A percentile compares a stretch with the other conserved stretches of the same genome.
Conservation (phyloP, 2,797 vertebrate genomes). For the Hozukius guyotensis region DNA sequence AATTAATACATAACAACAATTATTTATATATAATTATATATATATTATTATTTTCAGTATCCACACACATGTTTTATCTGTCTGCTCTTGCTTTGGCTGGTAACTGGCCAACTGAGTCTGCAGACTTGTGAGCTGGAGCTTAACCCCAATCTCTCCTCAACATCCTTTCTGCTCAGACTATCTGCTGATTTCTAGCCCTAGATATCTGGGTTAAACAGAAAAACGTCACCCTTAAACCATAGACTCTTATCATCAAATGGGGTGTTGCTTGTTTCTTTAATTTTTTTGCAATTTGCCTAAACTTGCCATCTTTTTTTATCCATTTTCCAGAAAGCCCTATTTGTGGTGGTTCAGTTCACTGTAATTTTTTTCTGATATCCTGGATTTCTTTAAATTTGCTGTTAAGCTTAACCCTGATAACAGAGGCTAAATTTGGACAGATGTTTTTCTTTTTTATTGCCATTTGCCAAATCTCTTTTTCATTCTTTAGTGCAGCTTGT, state of each 20-base stretch:
- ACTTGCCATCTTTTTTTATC: background rate
- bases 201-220: background rate
- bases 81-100: background rate
- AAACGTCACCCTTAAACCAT: background rate
- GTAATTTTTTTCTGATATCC: background rate
- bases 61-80: background rate
- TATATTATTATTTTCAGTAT: background rate
- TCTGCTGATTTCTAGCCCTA: slow-evolving; percentile 3
- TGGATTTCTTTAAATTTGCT: background rate
- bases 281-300: background rate
- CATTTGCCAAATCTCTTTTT: background rate
- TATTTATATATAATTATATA: no score
- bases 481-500: background rate
- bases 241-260: background rate
- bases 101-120: background rate
- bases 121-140: slow-evolving; percentile 46
- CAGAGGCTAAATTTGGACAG: background rate
- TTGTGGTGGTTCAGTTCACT: background rate
- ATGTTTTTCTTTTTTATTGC: background rate
- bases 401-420: background rate
- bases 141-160: slow-evolving; percentile 41
- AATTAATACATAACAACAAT: no score
- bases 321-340: background rate
- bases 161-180: background rate
- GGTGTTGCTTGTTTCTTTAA: background rate